phyloP scores from a whole-genome alignment of 2,888 invertebrate species.

The Drosophila melanosoma region DNA sequence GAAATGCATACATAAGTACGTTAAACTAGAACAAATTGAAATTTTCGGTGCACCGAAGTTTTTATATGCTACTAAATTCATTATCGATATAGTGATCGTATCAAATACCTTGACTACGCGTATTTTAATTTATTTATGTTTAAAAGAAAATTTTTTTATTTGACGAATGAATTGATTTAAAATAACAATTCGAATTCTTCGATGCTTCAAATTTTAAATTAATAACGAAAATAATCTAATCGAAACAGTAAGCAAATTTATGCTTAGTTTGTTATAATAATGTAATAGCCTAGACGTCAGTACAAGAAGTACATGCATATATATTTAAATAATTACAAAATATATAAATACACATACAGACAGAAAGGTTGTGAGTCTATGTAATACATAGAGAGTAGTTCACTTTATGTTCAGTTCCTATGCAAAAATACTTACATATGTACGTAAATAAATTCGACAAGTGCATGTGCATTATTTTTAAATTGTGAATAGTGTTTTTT shows the following conservation, averaged over 20 bases:
- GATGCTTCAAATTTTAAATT: not conserved
- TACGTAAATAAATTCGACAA: constrained; percentile 47
- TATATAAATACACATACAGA: constrained; percentile 5
- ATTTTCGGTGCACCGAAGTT: not conserved
- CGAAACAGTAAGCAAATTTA: not conserved
- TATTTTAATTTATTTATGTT: not conserved
- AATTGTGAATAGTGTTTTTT: constrained; percentile 60
- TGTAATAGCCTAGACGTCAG: not conserved
- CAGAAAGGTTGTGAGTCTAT: constrained; percentile 17
- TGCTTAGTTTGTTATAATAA: not conserved
- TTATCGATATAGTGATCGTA: not conserved
- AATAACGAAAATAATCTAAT: not conserved
- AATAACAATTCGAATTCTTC: not conserved
- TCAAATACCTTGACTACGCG: not conserved
- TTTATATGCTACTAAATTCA: not conserved
- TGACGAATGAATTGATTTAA: not conserved
- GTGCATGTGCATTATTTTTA: constrained; percentile 77
- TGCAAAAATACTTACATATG: constrained; percentile 17
- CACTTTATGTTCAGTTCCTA: constrained; percentile 29
- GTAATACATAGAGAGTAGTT: constrained; percentile 28
- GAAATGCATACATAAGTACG: constrained; percentile 19
- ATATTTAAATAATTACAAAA: constrained; percentile 12
- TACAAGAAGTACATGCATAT: not conserved
- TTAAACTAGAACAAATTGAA: constrained; percentile 12
- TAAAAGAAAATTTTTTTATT: not conserved